Conservation (phyloP, 1,140 invertebrate species). For the Akabosia matsudoensis region DNA sequence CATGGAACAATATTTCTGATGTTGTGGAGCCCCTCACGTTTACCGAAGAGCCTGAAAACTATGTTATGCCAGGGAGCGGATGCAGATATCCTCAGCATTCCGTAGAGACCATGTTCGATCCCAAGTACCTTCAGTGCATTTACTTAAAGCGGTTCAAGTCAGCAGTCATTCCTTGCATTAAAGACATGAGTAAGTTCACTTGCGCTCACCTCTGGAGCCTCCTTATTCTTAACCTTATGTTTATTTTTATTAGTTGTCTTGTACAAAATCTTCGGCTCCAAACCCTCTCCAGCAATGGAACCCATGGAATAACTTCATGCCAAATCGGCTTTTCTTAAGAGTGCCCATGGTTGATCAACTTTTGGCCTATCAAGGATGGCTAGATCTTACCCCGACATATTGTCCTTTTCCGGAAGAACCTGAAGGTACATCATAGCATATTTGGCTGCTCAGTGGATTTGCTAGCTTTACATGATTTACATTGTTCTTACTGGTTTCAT, state of each 20-base stretch:
- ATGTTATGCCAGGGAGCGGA: background rate
- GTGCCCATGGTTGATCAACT: background rate
- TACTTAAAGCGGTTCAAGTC: background rate
- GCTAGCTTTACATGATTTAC: no score
- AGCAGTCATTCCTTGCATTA: background rate
- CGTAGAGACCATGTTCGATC: background rate
- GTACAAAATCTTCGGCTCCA: background rate
- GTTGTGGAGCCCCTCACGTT: background rate
- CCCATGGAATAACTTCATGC: background rate
- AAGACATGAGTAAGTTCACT: background rate
- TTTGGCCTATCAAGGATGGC: background rate
- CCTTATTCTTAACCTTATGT: background rate
- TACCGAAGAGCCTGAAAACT: background rate
- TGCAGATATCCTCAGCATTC: background rate
- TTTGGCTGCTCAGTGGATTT: no score
- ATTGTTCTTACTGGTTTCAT: no score
- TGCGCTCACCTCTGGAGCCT: no score
- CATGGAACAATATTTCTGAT: background rate
- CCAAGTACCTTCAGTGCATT: background rate
- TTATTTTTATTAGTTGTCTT: background rate
- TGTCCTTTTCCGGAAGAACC: background rate
- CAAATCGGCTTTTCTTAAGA: background rate
- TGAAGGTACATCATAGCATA: background rate
- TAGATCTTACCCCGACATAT: background rate
- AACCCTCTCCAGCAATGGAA: background rate